phyloP scores from a whole-genome alignment of 2,113 vertebrate species.

The Isichthys henryi region DNA sequence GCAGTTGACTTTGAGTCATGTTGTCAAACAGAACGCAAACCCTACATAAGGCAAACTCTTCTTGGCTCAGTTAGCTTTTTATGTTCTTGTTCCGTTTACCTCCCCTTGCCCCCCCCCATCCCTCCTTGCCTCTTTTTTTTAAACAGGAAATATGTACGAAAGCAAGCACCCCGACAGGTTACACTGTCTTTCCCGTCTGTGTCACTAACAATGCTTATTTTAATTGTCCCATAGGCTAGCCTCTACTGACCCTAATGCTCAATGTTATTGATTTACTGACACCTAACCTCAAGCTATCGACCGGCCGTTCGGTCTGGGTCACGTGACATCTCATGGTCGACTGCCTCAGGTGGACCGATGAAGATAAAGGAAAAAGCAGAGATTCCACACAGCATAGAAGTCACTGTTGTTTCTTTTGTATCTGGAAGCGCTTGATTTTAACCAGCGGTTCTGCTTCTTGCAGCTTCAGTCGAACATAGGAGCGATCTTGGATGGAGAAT shows the following conservation, averaged over 20 bases:
- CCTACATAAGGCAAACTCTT: slow-evolving; percentile 15
- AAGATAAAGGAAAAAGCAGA: neutral
- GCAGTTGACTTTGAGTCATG: neutral
- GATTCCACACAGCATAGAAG: neutral
- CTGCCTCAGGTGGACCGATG: neutral
- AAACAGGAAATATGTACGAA: neutral
- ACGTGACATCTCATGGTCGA: neutral
- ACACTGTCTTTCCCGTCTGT: slow-evolving; percentile 25
- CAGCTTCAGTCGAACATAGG: neutral
- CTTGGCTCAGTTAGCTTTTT: slow-evolving; percentile 6
- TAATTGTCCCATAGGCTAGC: slow-evolving; percentile 23
- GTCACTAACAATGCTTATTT: slow-evolving; percentile 36
- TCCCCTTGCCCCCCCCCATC: neutral
- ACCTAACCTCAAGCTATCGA: slow-evolving; percentile 25
- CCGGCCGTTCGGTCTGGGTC: slow-evolving; percentile 29
- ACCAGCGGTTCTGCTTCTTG: neutral
- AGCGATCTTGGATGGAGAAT: neutral
- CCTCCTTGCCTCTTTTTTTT: slow-evolving; percentile 28
- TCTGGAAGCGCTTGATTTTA: neutral
- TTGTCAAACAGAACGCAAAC: neutral
- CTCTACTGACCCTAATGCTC: slow-evolving; percentile 41
- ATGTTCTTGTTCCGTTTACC: neutral
- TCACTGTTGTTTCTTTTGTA: neutral
- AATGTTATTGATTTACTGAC: neutral
- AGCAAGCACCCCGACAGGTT: neutral